Percentiles rank a stretch among this genome's conserved stretches.
phyloP scores from a whole-genome alignment of 2,113 vertebrate genomes.

The Cyprinodon variegatus region DNA sequence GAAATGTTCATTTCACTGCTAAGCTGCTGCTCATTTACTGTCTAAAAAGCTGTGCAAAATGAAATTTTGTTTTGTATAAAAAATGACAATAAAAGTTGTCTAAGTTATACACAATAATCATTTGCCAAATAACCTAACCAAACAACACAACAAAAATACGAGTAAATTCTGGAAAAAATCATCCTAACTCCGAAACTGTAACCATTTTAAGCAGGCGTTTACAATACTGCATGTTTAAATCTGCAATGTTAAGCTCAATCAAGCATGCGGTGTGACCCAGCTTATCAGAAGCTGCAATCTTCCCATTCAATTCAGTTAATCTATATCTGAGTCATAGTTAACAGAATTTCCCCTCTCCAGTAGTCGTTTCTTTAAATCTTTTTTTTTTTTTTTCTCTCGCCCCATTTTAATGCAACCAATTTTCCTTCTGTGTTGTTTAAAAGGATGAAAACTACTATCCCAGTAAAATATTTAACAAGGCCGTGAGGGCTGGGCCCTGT shows the following conservation, averaged over 20 bases:
- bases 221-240: conserved; percentile 35
- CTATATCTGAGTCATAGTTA: conserved; percentile 13
- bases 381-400: conserved; percentile 20
- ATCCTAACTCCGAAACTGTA: not conserved
- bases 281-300: conserved; percentile 13
- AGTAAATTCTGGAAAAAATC: no score
- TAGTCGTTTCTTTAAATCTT: conserved; percentile 4
- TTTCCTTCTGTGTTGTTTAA: conserved; percentile 18
- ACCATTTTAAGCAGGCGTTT: not conserved
- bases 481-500: conserved; percentile 15
- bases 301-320: conserved; percentile 19
- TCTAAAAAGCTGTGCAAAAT: no score
- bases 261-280: not conserved
- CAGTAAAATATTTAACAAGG: conserved; percentile 37
- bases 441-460: conserved; percentile 16
- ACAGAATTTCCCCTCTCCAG: conserved; percentile 14
- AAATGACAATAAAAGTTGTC: no score
- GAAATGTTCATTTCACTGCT: no score
- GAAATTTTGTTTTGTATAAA: no score
- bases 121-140: no score
- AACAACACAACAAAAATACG: no score
- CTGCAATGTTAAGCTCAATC: conserved; percentile 31
- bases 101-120: no score
- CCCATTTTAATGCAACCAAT: conserved; percentile 7
- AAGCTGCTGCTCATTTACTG: no score